A percentile compares a stretch with the other conserved stretches of the same genome.
Evolutionary conservation across 2,113 vertebrate species (phyloP).

Genomic region (Casuarius casuarius): DNA sequence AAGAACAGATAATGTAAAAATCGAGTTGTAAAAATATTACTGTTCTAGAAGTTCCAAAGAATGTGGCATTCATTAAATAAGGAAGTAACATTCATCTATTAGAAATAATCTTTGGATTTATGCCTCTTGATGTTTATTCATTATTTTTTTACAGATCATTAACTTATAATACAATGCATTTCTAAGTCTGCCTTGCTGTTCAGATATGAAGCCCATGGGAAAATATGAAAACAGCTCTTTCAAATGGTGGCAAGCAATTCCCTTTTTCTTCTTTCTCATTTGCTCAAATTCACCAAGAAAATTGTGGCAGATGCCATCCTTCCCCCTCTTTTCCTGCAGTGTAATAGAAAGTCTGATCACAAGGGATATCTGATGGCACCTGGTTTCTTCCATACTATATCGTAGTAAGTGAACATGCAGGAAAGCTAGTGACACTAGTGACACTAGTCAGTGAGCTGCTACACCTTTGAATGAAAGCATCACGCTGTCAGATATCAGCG

Average conservation of each 20-base stretch:
- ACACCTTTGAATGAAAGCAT: background rate
- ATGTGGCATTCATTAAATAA: background rate
- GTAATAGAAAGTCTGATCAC: background rate
- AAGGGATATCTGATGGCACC: background rate
- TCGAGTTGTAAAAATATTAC: background rate
- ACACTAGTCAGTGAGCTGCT: background rate
- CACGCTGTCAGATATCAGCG: background rate
- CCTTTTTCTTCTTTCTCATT: background rate
- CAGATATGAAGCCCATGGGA: background rate
- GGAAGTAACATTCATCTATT: background rate
- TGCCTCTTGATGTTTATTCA: background rate
- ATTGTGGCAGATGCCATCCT: background rate
- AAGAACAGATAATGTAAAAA: background rate
- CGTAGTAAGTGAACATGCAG: background rate
- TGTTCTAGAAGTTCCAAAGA: background rate
- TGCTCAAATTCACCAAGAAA: background rate
- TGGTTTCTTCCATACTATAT: background rate
- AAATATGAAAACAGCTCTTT: background rate
- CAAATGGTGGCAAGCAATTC: background rate
- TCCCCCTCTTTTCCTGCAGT: background rate
- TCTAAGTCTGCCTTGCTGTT: background rate
- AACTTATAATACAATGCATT: background rate
- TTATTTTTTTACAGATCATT: slow-evolving; percentile 3
- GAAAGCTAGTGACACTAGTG: background rate
- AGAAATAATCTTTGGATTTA: background rate